phyloP scores from a whole-genome alignment of 2,888 invertebrate genomes.

The Eurytoma adleriae region DNA sequence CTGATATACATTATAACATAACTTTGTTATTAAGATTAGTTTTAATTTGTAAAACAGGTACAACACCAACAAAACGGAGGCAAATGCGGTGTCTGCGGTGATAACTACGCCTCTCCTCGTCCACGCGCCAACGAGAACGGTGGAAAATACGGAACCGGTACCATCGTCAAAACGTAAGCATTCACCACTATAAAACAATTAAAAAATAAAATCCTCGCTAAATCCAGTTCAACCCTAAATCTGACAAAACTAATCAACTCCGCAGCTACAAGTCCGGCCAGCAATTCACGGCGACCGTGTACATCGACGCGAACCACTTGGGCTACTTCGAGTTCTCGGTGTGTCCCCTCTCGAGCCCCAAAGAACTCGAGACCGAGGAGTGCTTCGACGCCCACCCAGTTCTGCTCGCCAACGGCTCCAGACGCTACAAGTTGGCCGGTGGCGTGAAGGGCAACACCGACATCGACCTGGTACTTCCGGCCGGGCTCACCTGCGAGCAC shows the following conservation, averaged over 20 bases:
- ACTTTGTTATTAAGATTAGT: neutral
- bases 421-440: constrained; percentile 63
- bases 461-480: constrained; percentile 70
- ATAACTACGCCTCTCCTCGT: constrained; percentile 73
- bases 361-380: constrained; percentile 76
- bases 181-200: neutral
- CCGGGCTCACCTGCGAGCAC: constrained; percentile 76
- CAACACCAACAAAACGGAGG: constrained; percentile 14
- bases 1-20: no score
- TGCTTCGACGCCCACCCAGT: constrained; percentile 77
- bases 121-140: constrained; percentile 79
- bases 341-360: constrained; percentile 75
- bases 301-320: constrained; percentile 76
- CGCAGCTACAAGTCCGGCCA: constrained; percentile 7
- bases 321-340: constrained; percentile 77
- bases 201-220: neutral
- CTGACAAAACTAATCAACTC: constrained; percentile 65
- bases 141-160: constrained; percentile 77
- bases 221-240: neutral
- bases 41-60: neutral
- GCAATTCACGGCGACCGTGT: constrained; percentile 59
- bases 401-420: constrained; percentile 68
- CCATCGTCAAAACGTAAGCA: constrained; percentile 75
- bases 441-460: constrained; percentile 61
- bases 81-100: constrained; percentile 79